Evolutionary conservation across 2,888 invertebrate species (phyloP).

Genomic region (Trisateles emortualis): DNA sequence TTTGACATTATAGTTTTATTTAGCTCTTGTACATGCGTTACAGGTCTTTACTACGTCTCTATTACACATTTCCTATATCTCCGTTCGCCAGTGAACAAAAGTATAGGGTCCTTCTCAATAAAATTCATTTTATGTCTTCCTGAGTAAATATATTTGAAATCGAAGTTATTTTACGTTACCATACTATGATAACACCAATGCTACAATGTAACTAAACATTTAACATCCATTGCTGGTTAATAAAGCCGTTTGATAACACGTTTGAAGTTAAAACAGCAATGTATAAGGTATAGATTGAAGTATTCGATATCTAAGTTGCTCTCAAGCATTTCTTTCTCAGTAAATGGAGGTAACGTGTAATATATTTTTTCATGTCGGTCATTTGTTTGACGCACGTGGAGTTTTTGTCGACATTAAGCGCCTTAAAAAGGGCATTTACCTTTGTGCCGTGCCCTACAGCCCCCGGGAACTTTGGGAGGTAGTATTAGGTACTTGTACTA

Average conservation of each 20-base stretch:
- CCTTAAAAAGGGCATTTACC: constrained; percentile 72
- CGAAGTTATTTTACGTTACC: constrained; percentile 55
- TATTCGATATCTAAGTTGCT: neutral
- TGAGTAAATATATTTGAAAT: constrained; percentile 68
- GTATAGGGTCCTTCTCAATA: constrained; percentile 55
- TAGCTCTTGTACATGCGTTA: constrained; percentile 4
- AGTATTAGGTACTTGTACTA: too few species aligned
- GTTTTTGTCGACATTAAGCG: constrained; percentile 74
- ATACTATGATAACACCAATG: constrained; percentile 7
- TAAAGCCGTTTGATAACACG: neutral
- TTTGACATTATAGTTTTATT: too few species aligned
- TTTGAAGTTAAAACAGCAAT: neutral
- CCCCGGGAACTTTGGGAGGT: neutral
- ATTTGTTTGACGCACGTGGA: constrained; percentile 73
- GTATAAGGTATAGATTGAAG: neutral
- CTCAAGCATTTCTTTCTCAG: constrained; percentile 26
- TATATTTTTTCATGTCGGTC: constrained; percentile 72
- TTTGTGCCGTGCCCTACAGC: constrained; percentile 31
- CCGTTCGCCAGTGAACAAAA: constrained; percentile 20
- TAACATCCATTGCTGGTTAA: constrained; percentile 1
- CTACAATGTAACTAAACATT: neutral
- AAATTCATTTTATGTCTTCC: constrained; percentile 63
- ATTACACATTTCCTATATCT: neutral
- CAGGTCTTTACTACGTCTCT: constrained; percentile 3
- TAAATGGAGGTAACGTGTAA: constrained; percentile 59